Base-by-base conservation (phyloP, 2,797 vertebrate genomes). In the Peromyscus melanophrys region DNA sequence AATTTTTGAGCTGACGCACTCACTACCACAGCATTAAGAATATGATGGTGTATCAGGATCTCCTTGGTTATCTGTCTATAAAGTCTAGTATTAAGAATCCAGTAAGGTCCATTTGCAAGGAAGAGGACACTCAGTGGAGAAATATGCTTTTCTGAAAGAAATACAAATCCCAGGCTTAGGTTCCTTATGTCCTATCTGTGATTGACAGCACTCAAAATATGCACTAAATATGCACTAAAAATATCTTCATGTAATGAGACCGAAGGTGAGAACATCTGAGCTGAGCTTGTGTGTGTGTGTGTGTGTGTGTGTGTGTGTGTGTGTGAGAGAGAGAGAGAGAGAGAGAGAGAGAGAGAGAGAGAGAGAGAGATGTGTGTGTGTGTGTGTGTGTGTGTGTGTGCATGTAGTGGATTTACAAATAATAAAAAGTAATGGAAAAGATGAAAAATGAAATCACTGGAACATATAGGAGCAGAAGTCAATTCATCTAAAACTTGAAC, bases 391-490 rank as follows among this genome's bases (percentile, higher is more conserved):
- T 76, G 12, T 43, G 23, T 43, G 27, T 94, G 82, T 88, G 67
- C 83, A 29, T 57, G 40, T 29, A 52, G n/a, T 85, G 86, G 63
- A 49, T 83, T 95, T 85, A 69, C 7, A 96, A 92, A 87, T 40
- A 91, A 89, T 78, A 85, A 89, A 90, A 55, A 87, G 29, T 63
- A 81, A 92, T 90, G 19, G 29, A 69, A 71, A 76, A 92, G 31
- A 87, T 88, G 49, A 63, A 61, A 82, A 92, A 83, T 78, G 52
- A 78, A 96, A 94, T 67, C 82, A 61, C 31, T 85, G 83, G 27
- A n/a, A 78, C 21, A 92, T 40, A 80, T 57, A 65, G 46, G 59
- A 96, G n/a, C 34, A 78, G 71, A 90, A 90, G 37, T 88, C 86
- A 85, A 29, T 80, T 80, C 6, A 69, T 63, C 27, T 93, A 71